Conservation (phyloP, 2,113 vertebrate species). For the Fukomys damarensis region DNA sequence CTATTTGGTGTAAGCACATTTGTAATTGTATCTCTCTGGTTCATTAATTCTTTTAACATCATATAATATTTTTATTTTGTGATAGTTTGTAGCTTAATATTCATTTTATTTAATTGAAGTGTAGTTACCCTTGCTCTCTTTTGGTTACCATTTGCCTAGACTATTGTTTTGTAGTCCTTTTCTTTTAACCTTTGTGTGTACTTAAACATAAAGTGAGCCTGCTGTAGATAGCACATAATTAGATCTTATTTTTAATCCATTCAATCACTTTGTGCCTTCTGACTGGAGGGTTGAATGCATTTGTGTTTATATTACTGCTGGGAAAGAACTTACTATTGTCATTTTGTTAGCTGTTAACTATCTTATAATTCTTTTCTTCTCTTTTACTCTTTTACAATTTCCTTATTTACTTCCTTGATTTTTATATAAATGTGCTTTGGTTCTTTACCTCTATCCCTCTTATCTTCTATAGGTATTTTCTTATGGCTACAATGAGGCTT, state of each 20-base stretch:
- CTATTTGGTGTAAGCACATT: neutral
- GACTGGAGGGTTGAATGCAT: neutral
- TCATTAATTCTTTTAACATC: neutral
- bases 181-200: neutral
- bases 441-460: neutral
- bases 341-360: neutral
- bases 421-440: neutral
- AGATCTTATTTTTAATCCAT: neutral
- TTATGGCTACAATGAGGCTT: neutral
- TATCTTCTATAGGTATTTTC: neutral
- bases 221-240: neutral
- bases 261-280: neutral
- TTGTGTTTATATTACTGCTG: neutral
- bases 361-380: neutral
- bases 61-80: neutral
- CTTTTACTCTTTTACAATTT: neutral
- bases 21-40: neutral
- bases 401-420: neutral
- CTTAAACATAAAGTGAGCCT: neutral
- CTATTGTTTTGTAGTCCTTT: neutral
- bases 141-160: neutral
- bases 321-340: neutral
- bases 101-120: neutral
- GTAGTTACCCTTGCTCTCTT: neutral
- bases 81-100: neutral